Evolutionary conservation across 2,888 invertebrate species (phyloP).

Genomic region (Polymixis flavicincta): DNA sequence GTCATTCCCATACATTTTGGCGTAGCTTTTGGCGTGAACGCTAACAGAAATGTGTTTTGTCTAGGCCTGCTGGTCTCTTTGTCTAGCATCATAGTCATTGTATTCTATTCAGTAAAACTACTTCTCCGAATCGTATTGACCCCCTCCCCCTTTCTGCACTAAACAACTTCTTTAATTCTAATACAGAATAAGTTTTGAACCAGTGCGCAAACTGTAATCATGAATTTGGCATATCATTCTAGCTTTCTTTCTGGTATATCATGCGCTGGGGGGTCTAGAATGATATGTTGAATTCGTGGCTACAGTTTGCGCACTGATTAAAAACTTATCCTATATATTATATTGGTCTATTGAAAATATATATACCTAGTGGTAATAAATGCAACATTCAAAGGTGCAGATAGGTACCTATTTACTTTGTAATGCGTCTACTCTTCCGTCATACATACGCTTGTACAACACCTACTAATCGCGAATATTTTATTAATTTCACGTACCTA

Average conservation of each 20-base stretch:
- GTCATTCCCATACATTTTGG: too few relatives aligned
- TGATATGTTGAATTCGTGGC: too few relatives aligned
- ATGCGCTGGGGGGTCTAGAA: too few relatives aligned
- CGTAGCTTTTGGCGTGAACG: too few relatives aligned
- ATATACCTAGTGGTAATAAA: not conserved
- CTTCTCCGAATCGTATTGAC: not conserved
- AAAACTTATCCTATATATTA: too few relatives aligned
- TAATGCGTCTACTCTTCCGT: not conserved
- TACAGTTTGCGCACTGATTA: too few relatives aligned
- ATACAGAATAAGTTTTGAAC: too few relatives aligned
- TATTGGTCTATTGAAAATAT: not conserved
- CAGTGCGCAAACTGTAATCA: too few relatives aligned
- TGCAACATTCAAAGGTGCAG: not conserved
- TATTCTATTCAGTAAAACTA: not conserved
- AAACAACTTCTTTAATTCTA: not conserved
- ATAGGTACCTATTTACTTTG: not conserved
- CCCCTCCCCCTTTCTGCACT: not conserved
- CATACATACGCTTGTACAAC: conserved; percentile 9
- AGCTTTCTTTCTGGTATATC: too few relatives aligned
- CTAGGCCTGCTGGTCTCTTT: too few relatives aligned
- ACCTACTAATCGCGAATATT: conserved; percentile 12
- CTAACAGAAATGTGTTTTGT: too few relatives aligned
- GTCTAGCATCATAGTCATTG: not conserved
- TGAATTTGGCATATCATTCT: too few relatives aligned
- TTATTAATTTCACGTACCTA: not conserved